Evolutionary conservation across 1,140 invertebrate species (phyloP), one percentile per base, ranked within the genome.

Genomic region (Eupeodes corollae): DNA sequence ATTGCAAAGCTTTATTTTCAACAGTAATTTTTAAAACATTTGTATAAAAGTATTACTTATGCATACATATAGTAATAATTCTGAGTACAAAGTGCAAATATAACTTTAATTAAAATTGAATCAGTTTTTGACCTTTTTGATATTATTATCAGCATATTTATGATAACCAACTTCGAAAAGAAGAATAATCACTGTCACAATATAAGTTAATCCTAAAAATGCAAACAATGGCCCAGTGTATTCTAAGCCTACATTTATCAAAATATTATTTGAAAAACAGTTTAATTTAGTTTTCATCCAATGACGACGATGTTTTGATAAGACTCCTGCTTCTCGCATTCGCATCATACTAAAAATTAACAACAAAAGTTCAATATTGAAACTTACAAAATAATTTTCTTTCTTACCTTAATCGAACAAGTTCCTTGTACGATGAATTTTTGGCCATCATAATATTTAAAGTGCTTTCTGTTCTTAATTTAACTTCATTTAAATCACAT

Each of bases 241-340:
- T 43, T 67, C 63, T 59, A 67, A 56, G 44, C 63, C 63, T 47
- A 67, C 63, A 26, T 54, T 59, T 46, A 63, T 59, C 6, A 67
- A 48, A 39, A 56, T 63, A 37, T 56, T 64, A 26, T 57, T 66
- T 26, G 58, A 48, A 43, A 55, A 58, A 9, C 58, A 67, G 26
- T 59, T 46, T 40, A 64, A 21, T 46, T 59, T 56, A 6, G 42
- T 33, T 37, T 62, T 64, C 11, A 53, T 53, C 42, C 55, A 67
- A 50, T 55, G 56, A 0, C 50, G 42, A 8, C 48, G 51, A 34
- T 56, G 58, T 38, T 63, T 67, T 2, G 49, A 43, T 1, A 32
- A 49, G 6, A 67, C 54, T n/a, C 63, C 63, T 0, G 50, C 52
- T 43, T 67, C 63, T 42, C 61, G 37, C 46, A 64, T 53, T 0